Percentiles rank a stretch among this genome's conserved stretches.
phyloP scores from a whole-genome alignment of 2,113 vertebrate genomes.

The Hiodon tergisus region DNA sequence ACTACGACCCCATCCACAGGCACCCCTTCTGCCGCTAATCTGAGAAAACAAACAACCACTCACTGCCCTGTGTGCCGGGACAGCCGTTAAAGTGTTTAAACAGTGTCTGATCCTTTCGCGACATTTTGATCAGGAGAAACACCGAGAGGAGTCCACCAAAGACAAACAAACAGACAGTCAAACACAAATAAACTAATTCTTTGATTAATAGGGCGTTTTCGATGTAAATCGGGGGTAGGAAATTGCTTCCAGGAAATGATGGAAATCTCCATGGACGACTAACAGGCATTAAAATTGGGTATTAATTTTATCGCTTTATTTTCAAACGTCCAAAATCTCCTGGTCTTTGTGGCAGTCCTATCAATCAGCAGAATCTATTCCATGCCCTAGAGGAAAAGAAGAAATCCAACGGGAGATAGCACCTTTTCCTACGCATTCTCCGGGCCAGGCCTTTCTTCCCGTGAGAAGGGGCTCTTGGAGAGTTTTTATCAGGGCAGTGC shows the following conservation, averaged over 20 bases:
- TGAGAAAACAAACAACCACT: conserved; percentile 15
- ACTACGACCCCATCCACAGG: conserved; percentile 43
- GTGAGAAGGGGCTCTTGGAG: conserved; percentile 55
- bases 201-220: no score
- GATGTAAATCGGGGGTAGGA: no score
- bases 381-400: neutral
- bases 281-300: neutral
- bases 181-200: neutral
- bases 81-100: conserved; percentile 4
- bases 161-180: neutral
- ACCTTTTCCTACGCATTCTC: neutral
- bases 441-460: conserved; percentile 60
- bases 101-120: neutral
- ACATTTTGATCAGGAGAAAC: neutral
- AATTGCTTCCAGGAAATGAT: no score
- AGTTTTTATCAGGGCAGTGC: conserved; percentile 70
- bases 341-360: neutral
- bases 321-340: neutral
- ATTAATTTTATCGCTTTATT: neutral
- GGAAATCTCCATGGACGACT: no score
- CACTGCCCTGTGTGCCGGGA: conserved; percentile 44
- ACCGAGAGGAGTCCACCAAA: neutral
- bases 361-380: neutral
- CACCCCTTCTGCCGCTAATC: conserved; percentile 8
- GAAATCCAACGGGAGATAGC: neutral